Conservation (phyloP, 2,113 vertebrate species). For the Dipodomys stephensi region DNA sequence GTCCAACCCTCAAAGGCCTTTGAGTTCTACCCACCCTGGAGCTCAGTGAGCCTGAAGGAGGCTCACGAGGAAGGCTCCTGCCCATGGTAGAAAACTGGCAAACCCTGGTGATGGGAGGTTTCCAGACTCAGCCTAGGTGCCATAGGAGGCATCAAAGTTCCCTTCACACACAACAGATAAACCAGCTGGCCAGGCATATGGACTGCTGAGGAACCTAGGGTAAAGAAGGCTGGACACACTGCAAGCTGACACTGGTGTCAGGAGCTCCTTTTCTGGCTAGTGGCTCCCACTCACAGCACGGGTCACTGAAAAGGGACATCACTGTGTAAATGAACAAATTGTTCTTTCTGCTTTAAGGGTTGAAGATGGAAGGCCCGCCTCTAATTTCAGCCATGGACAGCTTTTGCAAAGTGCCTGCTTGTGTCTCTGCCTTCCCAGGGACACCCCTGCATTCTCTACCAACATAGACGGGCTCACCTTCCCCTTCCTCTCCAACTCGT, state of each 20-base stretch:
- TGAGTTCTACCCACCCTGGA: too few species aligned
- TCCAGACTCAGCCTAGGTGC: background rate
- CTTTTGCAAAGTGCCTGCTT: background rate
- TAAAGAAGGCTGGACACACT: background rate
- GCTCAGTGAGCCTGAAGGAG: background rate
- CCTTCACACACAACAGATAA: background rate
- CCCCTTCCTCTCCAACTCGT: background rate
- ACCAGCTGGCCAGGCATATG: background rate
- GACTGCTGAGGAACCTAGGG: background rate
- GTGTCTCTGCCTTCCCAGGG: background rate
- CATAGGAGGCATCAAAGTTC: background rate
- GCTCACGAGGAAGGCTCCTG: background rate
- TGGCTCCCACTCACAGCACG: background rate
- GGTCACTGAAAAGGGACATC: background rate
- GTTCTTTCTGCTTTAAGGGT: background rate
- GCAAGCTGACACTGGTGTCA: accelerated
- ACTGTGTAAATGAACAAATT: background rate
- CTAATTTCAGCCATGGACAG: background rate
- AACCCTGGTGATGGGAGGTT: too few species aligned
- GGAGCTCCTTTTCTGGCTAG: background rate
- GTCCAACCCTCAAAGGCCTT: background rate
- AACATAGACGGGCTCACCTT: background rate
- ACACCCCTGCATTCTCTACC: background rate
- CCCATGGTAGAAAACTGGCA: too few species aligned
- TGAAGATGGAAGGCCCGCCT: background rate